Evolutionary conservation across 2,888 invertebrate genomes (phyloP).

Genomic region (Rhopalosiphum nymphaeae): DNA sequence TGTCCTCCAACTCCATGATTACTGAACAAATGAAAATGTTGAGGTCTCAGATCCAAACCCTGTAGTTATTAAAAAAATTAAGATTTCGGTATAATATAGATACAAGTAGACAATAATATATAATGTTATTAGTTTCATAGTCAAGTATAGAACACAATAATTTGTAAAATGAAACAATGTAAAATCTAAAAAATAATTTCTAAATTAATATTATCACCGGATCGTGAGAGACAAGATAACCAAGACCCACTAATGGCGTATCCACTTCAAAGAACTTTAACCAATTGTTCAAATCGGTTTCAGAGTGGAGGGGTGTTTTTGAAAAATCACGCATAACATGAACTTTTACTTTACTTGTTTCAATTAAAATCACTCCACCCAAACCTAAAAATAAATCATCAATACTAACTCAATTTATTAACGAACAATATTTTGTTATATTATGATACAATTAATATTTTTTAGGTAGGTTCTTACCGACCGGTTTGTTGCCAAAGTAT

Average conservation of each 20-base stretch:
- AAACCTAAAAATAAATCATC: constrained; percentile 74
- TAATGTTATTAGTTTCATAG: neutral
- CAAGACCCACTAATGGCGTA: constrained; percentile 89
- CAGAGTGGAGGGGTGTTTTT: constrained; percentile 77
- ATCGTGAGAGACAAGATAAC: constrained; percentile 88
- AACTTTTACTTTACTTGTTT: constrained; percentile 85
- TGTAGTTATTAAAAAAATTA: constrained; percentile 70
- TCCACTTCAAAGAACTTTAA: constrained; percentile 91
- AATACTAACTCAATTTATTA: constrained; percentile 3
- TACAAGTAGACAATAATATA: neutral
- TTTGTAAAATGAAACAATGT: neutral
- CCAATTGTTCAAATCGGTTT: constrained; percentile 87
- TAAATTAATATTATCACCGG: constrained; percentile 74
- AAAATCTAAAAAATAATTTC: neutral
- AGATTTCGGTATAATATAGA: neutral
- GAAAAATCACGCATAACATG: constrained; percentile 98
- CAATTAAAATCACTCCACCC: constrained; percentile 90
- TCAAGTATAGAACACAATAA: neutral
- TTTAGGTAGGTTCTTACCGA: constrained; percentile 73
- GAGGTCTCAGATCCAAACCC: constrained; percentile 91
- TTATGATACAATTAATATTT: neutral
- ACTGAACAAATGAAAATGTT: constrained; percentile 96
- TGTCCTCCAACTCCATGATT: constrained; percentile 90
- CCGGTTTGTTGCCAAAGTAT: constrained; percentile 79
- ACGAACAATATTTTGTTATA: neutral